phyloP scores from a whole-genome alignment of 2,888 invertebrate species.

The Macrophya alboannulata region DNA sequence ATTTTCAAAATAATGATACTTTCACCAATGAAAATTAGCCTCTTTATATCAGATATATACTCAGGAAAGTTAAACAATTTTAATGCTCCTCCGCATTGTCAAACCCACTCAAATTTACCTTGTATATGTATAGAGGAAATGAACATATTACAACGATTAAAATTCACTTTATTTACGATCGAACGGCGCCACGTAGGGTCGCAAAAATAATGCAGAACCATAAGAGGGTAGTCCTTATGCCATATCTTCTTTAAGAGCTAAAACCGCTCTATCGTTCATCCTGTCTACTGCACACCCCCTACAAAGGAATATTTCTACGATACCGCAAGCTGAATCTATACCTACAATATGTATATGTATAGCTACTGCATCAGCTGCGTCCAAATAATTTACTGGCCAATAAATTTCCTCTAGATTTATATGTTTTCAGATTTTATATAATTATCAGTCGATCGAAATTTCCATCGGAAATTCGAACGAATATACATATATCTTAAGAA shows the following conservation, averaged over 20 bases:
- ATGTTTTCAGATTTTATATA: not conserved
- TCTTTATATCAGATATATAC: not conserved
- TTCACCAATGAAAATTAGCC: not conserved
- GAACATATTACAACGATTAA: not conserved
- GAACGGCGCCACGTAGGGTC: not conserved
- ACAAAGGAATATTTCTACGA: conserved; percentile 31
- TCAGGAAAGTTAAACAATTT: too few relatives aligned
- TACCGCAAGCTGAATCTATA: not conserved
- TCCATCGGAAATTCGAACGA: not conserved
- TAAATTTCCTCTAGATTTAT: not conserved
- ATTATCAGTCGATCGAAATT: not conserved
- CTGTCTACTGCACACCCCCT: conserved; percentile 49
- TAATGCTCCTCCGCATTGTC: not conserved
- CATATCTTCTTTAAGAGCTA: conserved; percentile 15
- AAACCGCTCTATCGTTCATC: conserved; percentile 50
- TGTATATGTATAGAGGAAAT: not conserved
- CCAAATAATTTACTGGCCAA: conserved; percentile 1
- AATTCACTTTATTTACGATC: conserved; percentile 1
- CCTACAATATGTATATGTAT: not conserved
- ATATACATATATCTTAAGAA: not conserved
- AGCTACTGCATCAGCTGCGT: not conserved
- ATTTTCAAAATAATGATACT: not conserved
- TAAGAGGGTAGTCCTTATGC: not conserved
- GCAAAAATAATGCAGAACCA: conserved; percentile 19
- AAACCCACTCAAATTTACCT: not conserved